These are phyloP conservation scores for Aplidium turbinatum DNA, from an alignment of 23 tunicate species.

Conservation along the genomic window DNA sequence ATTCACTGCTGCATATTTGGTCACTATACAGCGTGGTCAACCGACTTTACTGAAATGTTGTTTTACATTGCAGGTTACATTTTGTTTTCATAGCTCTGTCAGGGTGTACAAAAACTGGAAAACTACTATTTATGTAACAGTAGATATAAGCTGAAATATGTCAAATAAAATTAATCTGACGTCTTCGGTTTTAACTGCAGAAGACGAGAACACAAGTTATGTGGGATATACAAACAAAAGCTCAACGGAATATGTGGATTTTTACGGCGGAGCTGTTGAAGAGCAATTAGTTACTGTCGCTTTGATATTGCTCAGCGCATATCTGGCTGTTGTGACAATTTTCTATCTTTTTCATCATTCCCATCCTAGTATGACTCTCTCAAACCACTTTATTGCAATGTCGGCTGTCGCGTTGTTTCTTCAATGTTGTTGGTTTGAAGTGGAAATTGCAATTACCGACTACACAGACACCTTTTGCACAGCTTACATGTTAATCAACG, in stretches of 20 bases:
- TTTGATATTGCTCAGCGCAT: conserved; percentile 24
- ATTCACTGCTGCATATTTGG: too few relatives aligned
- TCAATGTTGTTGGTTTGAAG: conserved; percentile 42
- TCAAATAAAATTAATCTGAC: too few relatives aligned
- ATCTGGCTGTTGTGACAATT: conserved; percentile 6
- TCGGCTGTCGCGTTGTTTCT: conserved; percentile 17
- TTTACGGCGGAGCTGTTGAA: conserved; percentile 17
- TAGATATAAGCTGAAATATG: too few relatives aligned
- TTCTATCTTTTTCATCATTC: conserved; percentile 15
- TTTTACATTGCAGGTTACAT: too few relatives aligned
- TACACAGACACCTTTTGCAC: conserved; percentile 30
- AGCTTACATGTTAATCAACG: conserved; percentile 35
- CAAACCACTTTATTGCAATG: conserved; percentile 16
- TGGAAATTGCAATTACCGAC: conserved; percentile 22
- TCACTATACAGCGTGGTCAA: too few relatives aligned
- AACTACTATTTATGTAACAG: too few relatives aligned
- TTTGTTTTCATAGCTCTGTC: too few relatives aligned
- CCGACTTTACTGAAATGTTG: too few relatives aligned
- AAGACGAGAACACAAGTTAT: too few relatives aligned
- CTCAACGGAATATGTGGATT: not conserved
- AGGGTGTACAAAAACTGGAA: too few relatives aligned
- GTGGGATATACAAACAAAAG: not conserved
- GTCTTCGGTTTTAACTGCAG: too few relatives aligned
- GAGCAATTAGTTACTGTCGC: conserved; percentile 1
- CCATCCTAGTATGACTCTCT: not conserved